These are phyloP conservation scores for Ephydatia muelleri DNA, from an alignment of 37 sponge, comb jelly and placozoan genomes.

Conservation along the genomic window DNA sequence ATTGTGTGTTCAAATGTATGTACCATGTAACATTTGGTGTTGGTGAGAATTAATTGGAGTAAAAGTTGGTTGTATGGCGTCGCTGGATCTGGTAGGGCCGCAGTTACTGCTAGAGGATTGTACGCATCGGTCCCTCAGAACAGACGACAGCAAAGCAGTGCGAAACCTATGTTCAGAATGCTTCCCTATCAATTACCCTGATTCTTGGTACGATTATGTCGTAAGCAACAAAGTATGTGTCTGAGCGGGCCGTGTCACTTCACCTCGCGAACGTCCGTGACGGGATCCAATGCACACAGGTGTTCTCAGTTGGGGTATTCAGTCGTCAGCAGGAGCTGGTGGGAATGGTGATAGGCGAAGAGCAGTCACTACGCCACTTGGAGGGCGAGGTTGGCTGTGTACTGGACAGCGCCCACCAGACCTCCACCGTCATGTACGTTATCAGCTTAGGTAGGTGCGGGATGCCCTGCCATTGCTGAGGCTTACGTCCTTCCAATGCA, in stretches of 20 bases:
- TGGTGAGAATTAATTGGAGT: not conserved
- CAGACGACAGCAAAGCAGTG: slow-evolving; percentile 8
- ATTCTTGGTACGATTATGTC: slow-evolving; percentile 40
- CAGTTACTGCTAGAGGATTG: not conserved
- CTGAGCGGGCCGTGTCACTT: not conserved
- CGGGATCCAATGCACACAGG: slow-evolving; percentile 4
- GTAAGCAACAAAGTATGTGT: slow-evolving; percentile 19
- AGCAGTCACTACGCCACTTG: slow-evolving; percentile 17
- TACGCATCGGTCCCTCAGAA: not conserved
- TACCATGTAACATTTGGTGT: not conserved
- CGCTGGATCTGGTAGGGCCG: not conserved
- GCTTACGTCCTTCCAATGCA: not conserved
- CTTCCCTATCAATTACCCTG: slow-evolving; percentile 40
- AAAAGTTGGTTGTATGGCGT: not conserved
- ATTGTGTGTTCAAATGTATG: not conserved
- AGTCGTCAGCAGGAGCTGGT: slow-evolving; percentile 4
- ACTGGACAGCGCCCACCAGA: not conserved
- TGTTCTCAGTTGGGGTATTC: slow-evolving; percentile 31
- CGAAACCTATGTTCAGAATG: slow-evolving; percentile 29
- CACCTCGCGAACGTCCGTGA: not conserved
- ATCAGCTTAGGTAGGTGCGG: slow-evolving; percentile 43
- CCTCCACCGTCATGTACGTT: slow-evolving; percentile 32
- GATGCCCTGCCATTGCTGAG: not conserved
- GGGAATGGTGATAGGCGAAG: slow-evolving; percentile 37
- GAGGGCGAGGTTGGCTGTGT: slow-evolving; percentile 29